Evolutionary conservation across 1,140 invertebrate genomes (phyloP).

Genomic region (Drosophila kanapiae): DNA sequence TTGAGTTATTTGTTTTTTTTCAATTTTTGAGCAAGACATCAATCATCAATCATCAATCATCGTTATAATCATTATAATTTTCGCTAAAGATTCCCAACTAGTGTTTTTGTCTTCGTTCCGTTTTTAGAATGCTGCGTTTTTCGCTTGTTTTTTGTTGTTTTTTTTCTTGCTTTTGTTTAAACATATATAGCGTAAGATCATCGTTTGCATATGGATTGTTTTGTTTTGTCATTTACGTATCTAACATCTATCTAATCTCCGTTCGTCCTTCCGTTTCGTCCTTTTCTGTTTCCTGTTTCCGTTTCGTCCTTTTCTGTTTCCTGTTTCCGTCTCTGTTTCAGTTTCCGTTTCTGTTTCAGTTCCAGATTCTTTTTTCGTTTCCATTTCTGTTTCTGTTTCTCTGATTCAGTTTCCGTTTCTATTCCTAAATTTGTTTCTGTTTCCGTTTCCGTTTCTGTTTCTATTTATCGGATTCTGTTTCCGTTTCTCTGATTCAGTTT

Average conservation of each 20-base stretch:
- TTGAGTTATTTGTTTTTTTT: slow-evolving; percentile 8
- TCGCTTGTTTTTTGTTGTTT: background rate
- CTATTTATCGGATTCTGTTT: background rate
- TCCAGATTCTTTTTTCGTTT: background rate
- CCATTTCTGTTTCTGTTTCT: too few relatives aligned
- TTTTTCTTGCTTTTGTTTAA: background rate
- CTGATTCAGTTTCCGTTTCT: too few relatives aligned
- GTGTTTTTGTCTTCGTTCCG: slow-evolving; percentile 11
- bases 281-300: background rate
- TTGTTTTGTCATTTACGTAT: slow-evolving; percentile 37
- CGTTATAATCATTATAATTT: background rate
- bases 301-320: background rate
- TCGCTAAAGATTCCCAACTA: slow-evolving; percentile 20
- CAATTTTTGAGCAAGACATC: slow-evolving; percentile 27
- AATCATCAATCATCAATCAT: background rate
- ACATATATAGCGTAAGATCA: slow-evolving; percentile 33
- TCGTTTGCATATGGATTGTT: slow-evolving; percentile 37
- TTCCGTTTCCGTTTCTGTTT: background rate
- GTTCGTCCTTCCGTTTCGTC: slow-evolving; percentile 7
- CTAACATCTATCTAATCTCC: slow-evolving; percentile 35
- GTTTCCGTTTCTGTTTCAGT: background rate
- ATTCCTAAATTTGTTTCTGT: background rate
- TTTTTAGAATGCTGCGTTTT: slow-evolving; percentile 20
- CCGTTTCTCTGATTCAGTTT: background rate
- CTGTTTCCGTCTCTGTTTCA: background rate